Conservation (phyloP, 1,140 invertebrate genomes). For the Camponotus floridanus region DNA sequence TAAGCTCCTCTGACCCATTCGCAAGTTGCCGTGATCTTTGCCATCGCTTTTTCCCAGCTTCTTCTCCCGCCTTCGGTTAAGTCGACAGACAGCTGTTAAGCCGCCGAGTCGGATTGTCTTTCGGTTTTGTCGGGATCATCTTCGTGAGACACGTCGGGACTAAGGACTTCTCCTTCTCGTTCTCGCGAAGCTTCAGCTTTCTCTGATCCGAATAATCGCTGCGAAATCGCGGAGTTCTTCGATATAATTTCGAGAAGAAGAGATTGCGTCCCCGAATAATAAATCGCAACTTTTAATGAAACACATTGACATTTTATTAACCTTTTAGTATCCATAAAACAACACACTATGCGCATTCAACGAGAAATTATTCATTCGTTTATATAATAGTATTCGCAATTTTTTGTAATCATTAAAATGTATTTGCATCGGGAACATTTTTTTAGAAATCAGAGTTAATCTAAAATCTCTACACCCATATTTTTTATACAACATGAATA, state of each 20-base stretch:
- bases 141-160: slow-evolving; percentile 12
- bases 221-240: not conserved
- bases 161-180: not conserved
- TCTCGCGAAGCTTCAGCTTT: slow-evolving; percentile 4
- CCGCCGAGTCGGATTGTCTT: slow-evolving; percentile 54
- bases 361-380: slow-evolving; percentile 24
- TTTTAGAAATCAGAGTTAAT: slow-evolving; percentile 20
- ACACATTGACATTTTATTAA: slow-evolving; percentile 25
- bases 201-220: slow-evolving; percentile 1
- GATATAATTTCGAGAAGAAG: not conserved
- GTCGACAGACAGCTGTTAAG: slow-evolving; percentile 57
- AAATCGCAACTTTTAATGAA: slow-evolving; percentile 25
- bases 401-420: slow-evolving; percentile 28
- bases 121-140: slow-evolving; percentile 36
- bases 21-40: slow-evolving; percentile 28
- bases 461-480: not conserved
- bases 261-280: not conserved
- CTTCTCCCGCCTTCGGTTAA: not conserved
- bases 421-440: slow-evolving; percentile 18
- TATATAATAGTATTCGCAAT: slow-evolving; percentile 21
- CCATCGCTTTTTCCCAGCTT: slow-evolving; percentile 53
- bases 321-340: slow-evolving; percentile 8
- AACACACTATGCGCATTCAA: not conserved
- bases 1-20: slow-evolving; percentile 72
- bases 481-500: not conserved